phyloP scores from a whole-genome alignment of 1,140 invertebrate species.

The Thaumatotibia leucotreta region DNA sequence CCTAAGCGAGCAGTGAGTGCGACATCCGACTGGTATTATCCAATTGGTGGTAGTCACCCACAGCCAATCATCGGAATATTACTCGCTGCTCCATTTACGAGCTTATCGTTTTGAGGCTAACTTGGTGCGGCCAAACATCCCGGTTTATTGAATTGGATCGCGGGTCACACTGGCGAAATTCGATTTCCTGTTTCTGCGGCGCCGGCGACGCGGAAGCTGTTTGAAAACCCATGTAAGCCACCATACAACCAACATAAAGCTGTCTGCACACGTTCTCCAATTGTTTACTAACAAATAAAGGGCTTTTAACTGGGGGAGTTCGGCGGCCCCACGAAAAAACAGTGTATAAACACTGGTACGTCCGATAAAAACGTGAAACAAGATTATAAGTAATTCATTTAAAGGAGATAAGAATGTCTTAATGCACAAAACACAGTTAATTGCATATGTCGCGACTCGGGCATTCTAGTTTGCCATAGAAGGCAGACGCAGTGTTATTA shows the following conservation, averaged over 20 bases:
- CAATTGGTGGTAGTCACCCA: constrained; percentile 33
- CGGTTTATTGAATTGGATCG: constrained; percentile 34
- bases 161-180: constrained; percentile 31
- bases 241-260: not conserved
- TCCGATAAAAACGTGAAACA: constrained; percentile 31
- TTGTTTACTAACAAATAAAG: constrained; percentile 48
- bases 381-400: constrained; percentile 29
- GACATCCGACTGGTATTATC: constrained; percentile 40
- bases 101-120: constrained; percentile 39
- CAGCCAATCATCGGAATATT: constrained; percentile 28
- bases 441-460: constrained; percentile 37
- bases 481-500: constrained; percentile 58
- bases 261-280: constrained; percentile 19
- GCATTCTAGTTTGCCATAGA: constrained; percentile 63
- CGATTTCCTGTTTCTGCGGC: constrained; percentile 39
- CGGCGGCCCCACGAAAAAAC: constrained; percentile 44
- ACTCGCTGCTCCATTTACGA: constrained; percentile 42
- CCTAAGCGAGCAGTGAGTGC: constrained; percentile 25
- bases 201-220: constrained; percentile 8
- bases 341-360: constrained; percentile 11
- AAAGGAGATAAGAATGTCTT: constrained; percentile 51
- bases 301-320: constrained; percentile 38
- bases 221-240: not conserved
- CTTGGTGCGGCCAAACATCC: constrained; percentile 33
- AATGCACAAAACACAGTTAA: constrained; percentile 51